A percentile compares a stretch with the other conserved stretches of the same genome.
Conservation (phyloP, 1,140 invertebrate genomes). For the Gonatopus flavifemur region DNA sequence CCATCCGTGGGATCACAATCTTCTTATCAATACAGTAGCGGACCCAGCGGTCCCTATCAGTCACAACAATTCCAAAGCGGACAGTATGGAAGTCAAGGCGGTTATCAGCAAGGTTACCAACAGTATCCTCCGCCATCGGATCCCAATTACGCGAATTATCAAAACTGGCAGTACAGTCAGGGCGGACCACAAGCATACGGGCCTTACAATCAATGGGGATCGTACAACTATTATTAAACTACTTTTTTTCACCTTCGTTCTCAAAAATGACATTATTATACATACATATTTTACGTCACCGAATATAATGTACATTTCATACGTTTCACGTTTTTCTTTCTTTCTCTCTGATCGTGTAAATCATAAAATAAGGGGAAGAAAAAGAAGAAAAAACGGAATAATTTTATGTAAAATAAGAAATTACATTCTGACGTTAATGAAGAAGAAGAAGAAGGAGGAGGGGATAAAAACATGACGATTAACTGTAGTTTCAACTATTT, state of each 20-base stretch:
- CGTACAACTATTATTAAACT: constrained; percentile 59
- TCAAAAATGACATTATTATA: background rate
- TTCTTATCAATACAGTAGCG: constrained; percentile 59
- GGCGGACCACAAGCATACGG: constrained; percentile 60
- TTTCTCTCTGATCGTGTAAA: too few relatives aligned
- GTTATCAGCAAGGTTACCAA: constrained; percentile 63
- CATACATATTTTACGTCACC: too few relatives aligned
- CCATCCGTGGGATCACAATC: constrained; percentile 54
- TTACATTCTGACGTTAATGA: too few relatives aligned
- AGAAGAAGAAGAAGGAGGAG: too few relatives aligned
- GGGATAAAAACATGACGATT: too few relatives aligned
- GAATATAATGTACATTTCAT: too few relatives aligned
- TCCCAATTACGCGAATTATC: constrained; percentile 63
- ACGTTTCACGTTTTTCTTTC: too few relatives aligned
- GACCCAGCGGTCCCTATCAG: constrained; percentile 49
- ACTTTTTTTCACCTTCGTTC: background rate
- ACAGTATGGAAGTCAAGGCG: constrained; percentile 59
- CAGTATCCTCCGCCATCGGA: constrained; percentile 63
- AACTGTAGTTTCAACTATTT: too few relatives aligned
- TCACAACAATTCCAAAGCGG: constrained; percentile 56
- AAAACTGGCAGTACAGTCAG: constrained; percentile 70
- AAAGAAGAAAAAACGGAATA: too few relatives aligned
- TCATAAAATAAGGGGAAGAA: too few relatives aligned
- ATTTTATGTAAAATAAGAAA: too few relatives aligned
- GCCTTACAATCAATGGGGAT: constrained; percentile 70